phyloP scores from a whole-genome alignment of 2,888 invertebrate species.

The Alsophila aescularia region DNA sequence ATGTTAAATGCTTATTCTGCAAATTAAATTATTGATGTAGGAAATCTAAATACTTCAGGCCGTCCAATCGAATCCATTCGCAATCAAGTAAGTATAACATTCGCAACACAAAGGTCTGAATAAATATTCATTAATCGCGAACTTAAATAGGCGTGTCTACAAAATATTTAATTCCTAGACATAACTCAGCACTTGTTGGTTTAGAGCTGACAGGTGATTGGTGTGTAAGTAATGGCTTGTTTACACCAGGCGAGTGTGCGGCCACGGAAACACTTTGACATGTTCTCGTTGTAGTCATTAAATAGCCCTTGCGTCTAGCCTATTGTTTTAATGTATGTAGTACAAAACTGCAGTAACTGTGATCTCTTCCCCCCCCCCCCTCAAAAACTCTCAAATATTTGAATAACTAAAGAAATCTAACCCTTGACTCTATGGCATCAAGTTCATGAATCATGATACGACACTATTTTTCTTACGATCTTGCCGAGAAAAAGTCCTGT shows the following conservation, averaged over 20 bases:
- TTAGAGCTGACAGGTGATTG: constrained; percentile 25
- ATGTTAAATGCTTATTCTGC: too few relatives aligned
- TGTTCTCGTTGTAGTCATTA: too few relatives aligned
- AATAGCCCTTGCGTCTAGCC: too few relatives aligned
- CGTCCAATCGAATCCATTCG: neutral
- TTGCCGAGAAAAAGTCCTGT: neutral
- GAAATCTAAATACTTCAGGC: neutral
- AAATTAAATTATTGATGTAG: too few relatives aligned
- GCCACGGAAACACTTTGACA: neutral
- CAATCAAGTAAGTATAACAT: neutral
- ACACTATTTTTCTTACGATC: neutral
- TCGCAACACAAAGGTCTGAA: constrained; percentile 2
- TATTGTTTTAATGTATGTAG: too few relatives aligned
- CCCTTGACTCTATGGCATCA: neutral
- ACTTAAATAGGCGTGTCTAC: constrained; percentile 31
- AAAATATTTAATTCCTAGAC: constrained; percentile 30
- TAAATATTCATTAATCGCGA: constrained; percentile 13
- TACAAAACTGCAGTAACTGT: too few relatives aligned
- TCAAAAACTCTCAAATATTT: too few relatives aligned
- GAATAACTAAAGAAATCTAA: too few relatives aligned
- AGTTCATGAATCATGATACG: neutral
- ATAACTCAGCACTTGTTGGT: constrained; percentile 34
- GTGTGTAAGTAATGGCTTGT: constrained; percentile 14
- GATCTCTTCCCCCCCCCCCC: too few relatives aligned
- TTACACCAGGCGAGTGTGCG: constrained; percentile 5